Evolutionary conservation across 64 coral and sea anemone species (phyloP), one percentile per base, ranked within the genome.

Genomic region (Dendronephthya gigantea): DNA sequence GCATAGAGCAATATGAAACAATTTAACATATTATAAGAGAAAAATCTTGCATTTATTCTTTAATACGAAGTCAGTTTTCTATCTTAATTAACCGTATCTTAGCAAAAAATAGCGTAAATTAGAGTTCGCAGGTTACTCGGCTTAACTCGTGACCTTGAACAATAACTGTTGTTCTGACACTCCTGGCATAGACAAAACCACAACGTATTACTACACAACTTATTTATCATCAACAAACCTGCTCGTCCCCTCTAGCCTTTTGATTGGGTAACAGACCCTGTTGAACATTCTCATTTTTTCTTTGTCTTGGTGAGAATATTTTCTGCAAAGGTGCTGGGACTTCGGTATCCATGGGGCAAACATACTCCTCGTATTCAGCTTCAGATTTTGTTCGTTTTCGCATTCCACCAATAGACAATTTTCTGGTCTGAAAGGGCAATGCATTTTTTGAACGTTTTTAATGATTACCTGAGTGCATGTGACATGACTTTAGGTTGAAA

Each of bases 301-400:
- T 34, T 79, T 15, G 2, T 35, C 72, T 29, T 33, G 72, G 30
- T 33, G 72, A 79, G 36, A 79, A 79, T 8, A 79, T 79, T 16
- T 79, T 79, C 35, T 90, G 86, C 40, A 98, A 68, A 25, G 89
- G 68, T 62, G 82, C 35, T 14, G 95, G 95, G 9, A 98, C 86
- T 35, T 98, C 95, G 4, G 93, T 68, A 68, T 98, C 95, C 95
- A 98, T 93, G 0, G 95, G 92, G 85, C 95, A 98, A 2, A 98
- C 92, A 83, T 98, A 98, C 35, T 98, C 91, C 75, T 98, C 95
- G 1, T 84, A 70, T 37, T 98, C 95, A 16, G 86, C 47, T 17
- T 83, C 68, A 39, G 76, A 79, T 82, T 92, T 93, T 35, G 85
- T 88, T 36, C 89, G 86, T 37, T 88, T 90, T 74, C 90, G 91